Conservation (phyloP, 2,113 vertebrate genomes). For the Ia io region DNA sequence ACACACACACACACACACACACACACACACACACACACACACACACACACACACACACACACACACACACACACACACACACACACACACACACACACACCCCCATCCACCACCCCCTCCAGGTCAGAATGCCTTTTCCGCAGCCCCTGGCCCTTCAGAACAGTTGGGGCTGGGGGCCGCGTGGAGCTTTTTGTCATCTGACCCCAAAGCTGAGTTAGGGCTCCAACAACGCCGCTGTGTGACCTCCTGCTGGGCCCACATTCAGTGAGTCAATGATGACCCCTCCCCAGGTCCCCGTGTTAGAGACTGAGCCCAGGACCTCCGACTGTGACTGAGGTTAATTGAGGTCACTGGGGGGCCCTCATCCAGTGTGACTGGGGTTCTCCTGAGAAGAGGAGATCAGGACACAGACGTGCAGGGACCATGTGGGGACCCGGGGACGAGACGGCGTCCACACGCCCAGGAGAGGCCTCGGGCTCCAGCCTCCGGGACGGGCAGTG, state of each 20-base stretch:
- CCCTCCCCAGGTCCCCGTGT: not conserved
- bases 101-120: not conserved
- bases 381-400: not conserved
- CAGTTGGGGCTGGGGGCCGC: accelerated
- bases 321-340: not conserved
- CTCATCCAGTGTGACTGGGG: not conserved
- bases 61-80: accelerated
- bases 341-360: no score
- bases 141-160: not conserved
- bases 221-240: not conserved
- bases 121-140: not conserved
- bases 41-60: accelerated
- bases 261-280: accelerated
- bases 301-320: not conserved
- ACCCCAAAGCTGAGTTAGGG: no score
- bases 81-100: accelerated
- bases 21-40: accelerated
- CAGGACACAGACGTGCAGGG: not conserved
- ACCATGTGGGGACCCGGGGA: not conserved
- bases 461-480: not conserved
- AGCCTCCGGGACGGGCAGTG: no score
- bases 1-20: accelerated
- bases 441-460: accelerated
- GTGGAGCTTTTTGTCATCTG: not conserved
- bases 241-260: not conserved